Conservation (phyloP, 92 coral and sea anemone species). For the Palythoa heliodiscus region DNA sequence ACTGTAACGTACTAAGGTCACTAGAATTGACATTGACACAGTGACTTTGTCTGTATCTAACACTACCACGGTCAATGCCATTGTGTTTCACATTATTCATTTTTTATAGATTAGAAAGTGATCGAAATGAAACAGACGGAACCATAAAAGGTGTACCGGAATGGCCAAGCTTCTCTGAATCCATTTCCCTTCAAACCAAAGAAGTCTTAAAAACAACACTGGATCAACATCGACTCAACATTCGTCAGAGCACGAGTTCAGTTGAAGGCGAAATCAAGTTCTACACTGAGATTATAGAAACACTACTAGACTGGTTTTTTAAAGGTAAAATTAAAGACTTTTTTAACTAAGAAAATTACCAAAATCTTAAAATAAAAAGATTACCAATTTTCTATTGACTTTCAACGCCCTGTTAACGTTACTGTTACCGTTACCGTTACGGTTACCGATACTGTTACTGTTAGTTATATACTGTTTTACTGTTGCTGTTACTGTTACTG, state of each 20-base stretch:
- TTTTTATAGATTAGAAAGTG: not conserved
- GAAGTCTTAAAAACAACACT: constrained; percentile 33
- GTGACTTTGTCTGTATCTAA: no score
- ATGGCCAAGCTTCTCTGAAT: not conserved
- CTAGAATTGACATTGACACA: no score
- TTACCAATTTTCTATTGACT: no score
- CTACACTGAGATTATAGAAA: constrained; percentile 56
- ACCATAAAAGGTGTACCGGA: not conserved
- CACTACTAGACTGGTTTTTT: constrained; percentile 58
- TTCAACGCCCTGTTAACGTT: no score
- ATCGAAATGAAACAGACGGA: not conserved
- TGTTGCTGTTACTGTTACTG: no score
- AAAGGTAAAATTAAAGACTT: not conserved
- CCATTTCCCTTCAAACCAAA: constrained; percentile 1
- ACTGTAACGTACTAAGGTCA: no score
- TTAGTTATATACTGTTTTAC: no score
- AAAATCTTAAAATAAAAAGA: no score
- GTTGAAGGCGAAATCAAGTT: constrained; percentile 48
- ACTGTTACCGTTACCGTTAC: no score
- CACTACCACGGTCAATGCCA: no score
- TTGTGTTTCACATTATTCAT: not conserved
- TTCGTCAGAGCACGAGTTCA: not conserved
- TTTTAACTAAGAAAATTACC: not conserved
- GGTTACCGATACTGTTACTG: fast-evolving
- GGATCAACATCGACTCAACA: constrained; percentile 19